These are phyloP conservation scores for Selene dorsalis DNA, from an alignment of 2,797 vertebrate genomes.

Conservation along the genomic window DNA sequence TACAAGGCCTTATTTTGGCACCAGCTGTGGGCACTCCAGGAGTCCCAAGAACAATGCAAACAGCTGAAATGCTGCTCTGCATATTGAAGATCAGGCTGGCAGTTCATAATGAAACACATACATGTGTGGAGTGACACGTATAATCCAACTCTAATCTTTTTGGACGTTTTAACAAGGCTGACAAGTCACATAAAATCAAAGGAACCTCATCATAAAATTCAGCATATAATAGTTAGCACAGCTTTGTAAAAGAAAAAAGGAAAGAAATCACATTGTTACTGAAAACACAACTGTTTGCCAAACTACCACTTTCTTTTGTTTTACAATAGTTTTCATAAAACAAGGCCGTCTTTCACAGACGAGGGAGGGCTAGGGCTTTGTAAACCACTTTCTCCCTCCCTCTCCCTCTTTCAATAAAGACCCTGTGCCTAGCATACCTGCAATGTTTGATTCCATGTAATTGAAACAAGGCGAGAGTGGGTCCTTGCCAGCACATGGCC, in stretches of 20 bases:
- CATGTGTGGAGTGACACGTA: slow-evolving; percentile 68
- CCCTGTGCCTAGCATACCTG: slow-evolving; percentile 81
- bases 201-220: slow-evolving; percentile 70
- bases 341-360: slow-evolving; percentile 68
- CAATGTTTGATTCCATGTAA: slow-evolving; percentile 84
- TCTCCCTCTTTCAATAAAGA: slow-evolving; percentile 77
- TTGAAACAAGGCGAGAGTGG: slow-evolving; percentile 84
- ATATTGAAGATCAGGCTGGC: slow-evolving; percentile 44
- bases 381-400: slow-evolving; percentile 65
- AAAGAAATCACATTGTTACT: slow-evolving; percentile 70
- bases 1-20: slow-evolving; percentile 65
- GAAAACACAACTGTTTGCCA: slow-evolving; percentile 73
- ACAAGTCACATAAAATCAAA: slow-evolving; percentile 80
- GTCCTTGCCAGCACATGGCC: slow-evolving; percentile 82
- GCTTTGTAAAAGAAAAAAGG: slow-evolving; percentile 63
- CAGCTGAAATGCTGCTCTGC: slow-evolving; percentile 38
- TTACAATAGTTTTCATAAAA: slow-evolving; percentile 77
- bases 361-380: slow-evolving; percentile 64
- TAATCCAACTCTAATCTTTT: slow-evolving; percentile 76
- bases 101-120: slow-evolving; percentile 72
- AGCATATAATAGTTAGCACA: slow-evolving; percentile 69
- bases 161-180: slow-evolving; percentile 79
- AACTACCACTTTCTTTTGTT: slow-evolving; percentile 77
- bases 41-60: slow-evolving; percentile 58
- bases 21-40: slow-evolving; percentile 67